phyloP scores from a whole-genome alignment of 2,113 vertebrate species.

The Oncorhynchus clarkii region DNA sequence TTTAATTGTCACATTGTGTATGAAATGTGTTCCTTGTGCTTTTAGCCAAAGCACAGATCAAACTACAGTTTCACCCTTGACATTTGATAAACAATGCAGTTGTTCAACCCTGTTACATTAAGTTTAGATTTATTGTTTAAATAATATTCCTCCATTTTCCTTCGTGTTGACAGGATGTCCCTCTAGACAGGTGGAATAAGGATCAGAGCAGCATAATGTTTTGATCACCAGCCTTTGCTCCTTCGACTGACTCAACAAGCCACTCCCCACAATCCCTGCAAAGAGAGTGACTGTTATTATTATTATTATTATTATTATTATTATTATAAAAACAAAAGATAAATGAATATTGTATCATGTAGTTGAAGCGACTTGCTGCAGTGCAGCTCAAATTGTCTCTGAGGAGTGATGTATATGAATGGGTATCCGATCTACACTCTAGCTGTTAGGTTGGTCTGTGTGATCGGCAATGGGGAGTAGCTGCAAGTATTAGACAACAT shows the following conservation, averaged over 20 bases:
- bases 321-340: slow-evolving; percentile 30
- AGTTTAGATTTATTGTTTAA: slow-evolving; percentile 29
- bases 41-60: slow-evolving; percentile 25
- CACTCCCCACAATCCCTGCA: slow-evolving; percentile 46
- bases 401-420: slow-evolving; percentile 22
- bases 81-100: slow-evolving; percentile 49
- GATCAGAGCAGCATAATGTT: slow-evolving; percentile 23
- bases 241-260: slow-evolving; percentile 59
- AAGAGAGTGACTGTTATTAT: slow-evolving; percentile 20
- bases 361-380: slow-evolving; percentile 71
- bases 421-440: neutral
- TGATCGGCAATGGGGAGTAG: slow-evolving; percentile 61
- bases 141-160: slow-evolving; percentile 33
- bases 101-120: slow-evolving; percentile 46
- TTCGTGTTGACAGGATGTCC: slow-evolving; percentile 58
- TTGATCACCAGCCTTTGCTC: slow-evolving; percentile 70
- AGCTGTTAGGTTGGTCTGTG: slow-evolving; percentile 72
- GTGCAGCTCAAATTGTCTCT: slow-evolving; percentile 69
- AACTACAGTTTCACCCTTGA: slow-evolving; percentile 16
- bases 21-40: slow-evolving; percentile 44
- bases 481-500: slow-evolving; percentile 25
- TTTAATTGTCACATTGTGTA: slow-evolving; percentile 11
- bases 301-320: slow-evolving; percentile 13
- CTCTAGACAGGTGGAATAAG: slow-evolving; percentile 42
- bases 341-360: slow-evolving; percentile 61